Base-by-base conservation (phyloP, 2,888 invertebrate genomes). In the Belgica antarctica region DNA sequence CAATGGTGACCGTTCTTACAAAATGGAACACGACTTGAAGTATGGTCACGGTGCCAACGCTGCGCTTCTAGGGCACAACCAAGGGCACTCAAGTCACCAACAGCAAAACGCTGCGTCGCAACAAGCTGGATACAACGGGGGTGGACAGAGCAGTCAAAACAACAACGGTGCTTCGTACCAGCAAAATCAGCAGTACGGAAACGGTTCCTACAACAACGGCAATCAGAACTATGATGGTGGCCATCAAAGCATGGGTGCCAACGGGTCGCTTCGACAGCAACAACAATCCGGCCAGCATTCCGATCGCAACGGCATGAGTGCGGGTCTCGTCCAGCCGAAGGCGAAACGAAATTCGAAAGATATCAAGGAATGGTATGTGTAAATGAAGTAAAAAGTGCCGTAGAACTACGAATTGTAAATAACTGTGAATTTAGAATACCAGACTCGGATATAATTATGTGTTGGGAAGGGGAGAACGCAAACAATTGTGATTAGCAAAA, bases 331-430 rank as follows among this genome's bases (percentile, higher is more conserved):
- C 62, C 81, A 82, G 46, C 78, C 79, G 19, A 81, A 84, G 77
- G 83, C 89, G 80, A 91, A 92, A 77, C 85, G 87, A 73, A 87
- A 88, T 78, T 86, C 89, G 72, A 92, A 93, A 84, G 93, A 94
- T 79, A 92, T 95, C 78, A 95, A 95, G 83, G 95, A 95, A 85
- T 95, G 95, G 95, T 95, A 95, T 81, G 95, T 95, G 81, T 94
- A 89, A 85, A 76, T 46, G 19, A 41, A n/a, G n/a, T 12, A 46
- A 66, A 19, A 36, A 28, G 66, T 66, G 68, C 68, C 57, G 68
- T 68, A 57, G 68, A 63, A 41, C 41, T 41, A 41, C 3, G 41
- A 41, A 41, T n/a, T 41, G 41, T 41, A 41, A 5, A 41, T 41
- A 41, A 41, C 15, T 41, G 41, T 41, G 41, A 41, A 41, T 41